Percentiles rank a stretch among this genome's conserved stretches.
Evolutionary conservation across 2,797 vertebrate genomes (phyloP).

Genomic region (Premnoplex brunnescens): DNA sequence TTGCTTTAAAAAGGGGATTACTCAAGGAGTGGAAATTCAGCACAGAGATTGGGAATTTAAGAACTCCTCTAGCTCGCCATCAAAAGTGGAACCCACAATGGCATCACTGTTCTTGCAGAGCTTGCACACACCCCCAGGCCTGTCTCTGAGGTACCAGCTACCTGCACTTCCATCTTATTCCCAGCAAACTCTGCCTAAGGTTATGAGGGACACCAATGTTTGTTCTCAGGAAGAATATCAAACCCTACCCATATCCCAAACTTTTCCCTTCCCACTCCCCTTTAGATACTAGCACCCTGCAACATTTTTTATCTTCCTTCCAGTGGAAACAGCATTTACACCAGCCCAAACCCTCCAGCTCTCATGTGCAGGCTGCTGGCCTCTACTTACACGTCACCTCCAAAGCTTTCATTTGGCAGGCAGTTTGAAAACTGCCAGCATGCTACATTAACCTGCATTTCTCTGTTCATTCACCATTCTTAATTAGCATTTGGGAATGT

Average conservation of each 20-base stretch:
- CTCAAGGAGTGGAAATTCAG: neutral
- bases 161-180: neutral
- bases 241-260: neutral
- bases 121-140: neutral
- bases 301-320: neutral
- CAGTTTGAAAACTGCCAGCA: neutral
- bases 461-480: neutral
- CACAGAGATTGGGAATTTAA: neutral
- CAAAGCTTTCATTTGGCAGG: conserved; percentile 17
- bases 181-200: neutral
- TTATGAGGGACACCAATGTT: neutral
- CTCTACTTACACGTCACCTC: neutral
- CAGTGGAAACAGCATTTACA: neutral
- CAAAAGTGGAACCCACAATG: neutral
- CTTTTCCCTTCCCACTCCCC: neutral
- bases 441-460: conserved; percentile 29
- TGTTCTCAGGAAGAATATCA: neutral
- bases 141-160: neutral
- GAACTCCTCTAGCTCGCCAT: neutral
- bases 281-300: neutral
- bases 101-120: neutral
- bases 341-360: neutral
- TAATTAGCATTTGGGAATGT: conserved; percentile 34
- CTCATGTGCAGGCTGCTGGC: neutral
- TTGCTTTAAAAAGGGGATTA: neutral